phyloP scores from a whole-genome alignment of 2,113 vertebrate genomes.

The Thymallus thymallus region DNA sequence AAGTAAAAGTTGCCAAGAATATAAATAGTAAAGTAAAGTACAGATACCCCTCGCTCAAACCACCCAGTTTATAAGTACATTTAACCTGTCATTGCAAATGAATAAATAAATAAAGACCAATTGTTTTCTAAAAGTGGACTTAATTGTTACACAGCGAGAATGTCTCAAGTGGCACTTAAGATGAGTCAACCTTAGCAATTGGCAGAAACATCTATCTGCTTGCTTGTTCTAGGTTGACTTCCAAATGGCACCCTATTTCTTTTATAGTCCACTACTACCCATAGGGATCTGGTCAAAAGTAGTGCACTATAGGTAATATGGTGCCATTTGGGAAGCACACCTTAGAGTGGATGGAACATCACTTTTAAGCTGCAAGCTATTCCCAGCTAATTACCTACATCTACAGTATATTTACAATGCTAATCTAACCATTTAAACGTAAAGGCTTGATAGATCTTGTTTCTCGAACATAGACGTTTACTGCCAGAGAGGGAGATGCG shows the following conservation, averaged over 20 bases:
- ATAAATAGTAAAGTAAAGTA: too few species aligned
- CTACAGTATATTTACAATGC: too few species aligned
- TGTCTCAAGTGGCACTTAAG: neutral
- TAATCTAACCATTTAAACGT: neutral
- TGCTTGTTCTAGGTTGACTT: neutral
- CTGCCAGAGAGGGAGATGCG: too few species aligned
- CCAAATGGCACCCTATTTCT: too few species aligned
- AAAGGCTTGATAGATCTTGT: neutral
- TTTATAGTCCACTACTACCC: neutral
- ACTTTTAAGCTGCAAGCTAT: neutral
- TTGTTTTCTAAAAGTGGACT: neutral
- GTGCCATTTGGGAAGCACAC: too few species aligned
- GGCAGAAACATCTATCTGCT: neutral
- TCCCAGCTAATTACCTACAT: conserved; percentile 1
- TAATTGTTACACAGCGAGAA: neutral
- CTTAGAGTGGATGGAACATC: neutral
- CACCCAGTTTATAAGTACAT: neutral
- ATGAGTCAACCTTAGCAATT: neutral
- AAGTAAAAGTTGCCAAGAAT: too few species aligned
- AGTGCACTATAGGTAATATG: too few species aligned
- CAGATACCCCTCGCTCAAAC: too few species aligned
- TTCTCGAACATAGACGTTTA: too few species aligned
- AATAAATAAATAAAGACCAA: neutral
- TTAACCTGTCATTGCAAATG: neutral
- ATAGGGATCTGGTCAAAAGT: too few species aligned